phyloP scores from a whole-genome alignment of 2,888 invertebrate genomes.

The Epinotia brunnichana region DNA sequence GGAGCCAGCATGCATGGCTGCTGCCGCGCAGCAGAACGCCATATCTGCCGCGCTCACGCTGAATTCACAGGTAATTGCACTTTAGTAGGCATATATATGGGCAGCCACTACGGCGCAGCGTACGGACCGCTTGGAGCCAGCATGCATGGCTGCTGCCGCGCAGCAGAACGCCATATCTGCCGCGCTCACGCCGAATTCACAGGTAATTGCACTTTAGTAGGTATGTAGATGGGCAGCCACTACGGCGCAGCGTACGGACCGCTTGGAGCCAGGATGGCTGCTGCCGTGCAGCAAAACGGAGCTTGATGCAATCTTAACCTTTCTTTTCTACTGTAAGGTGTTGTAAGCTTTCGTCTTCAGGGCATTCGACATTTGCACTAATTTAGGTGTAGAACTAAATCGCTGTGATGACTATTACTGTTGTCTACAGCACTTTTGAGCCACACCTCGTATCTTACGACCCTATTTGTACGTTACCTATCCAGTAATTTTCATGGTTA shows the following conservation, averaged over 20 bases:
- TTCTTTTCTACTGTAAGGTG: too few relatives aligned
- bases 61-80: slow-evolving; percentile 84
- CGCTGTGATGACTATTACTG: too few relatives aligned
- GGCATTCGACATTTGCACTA: too few relatives aligned
- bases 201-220: slow-evolving; percentile 57
- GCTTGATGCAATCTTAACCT: too few relatives aligned
- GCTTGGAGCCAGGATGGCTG: neutral
- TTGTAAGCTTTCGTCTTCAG: too few relatives aligned
- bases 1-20: slow-evolving; percentile 88
- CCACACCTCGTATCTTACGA: too few relatives aligned
- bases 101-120: slow-evolving; percentile 22
- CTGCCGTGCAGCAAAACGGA: neutral
- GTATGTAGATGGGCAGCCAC: slow-evolving; percentile 2
- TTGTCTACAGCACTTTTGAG: too few relatives aligned
- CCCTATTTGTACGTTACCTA: too few relatives aligned
- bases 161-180: slow-evolving; percentile 3
- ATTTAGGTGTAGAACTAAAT: too few relatives aligned
- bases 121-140: slow-evolving; percentile 9
- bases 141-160: neutral
- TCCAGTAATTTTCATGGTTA: too few relatives aligned
- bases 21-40: slow-evolving; percentile 87
- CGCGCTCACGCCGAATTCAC: slow-evolving; percentile 63
- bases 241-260: slow-evolving; percentile 25
- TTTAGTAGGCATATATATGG: neutral
- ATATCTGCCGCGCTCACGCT: slow-evolving; percentile 88